These are phyloP conservation scores for Philotrypesis tridentata DNA, from an alignment of 1,140 invertebrate species.

Conservation along the genomic window DNA sequence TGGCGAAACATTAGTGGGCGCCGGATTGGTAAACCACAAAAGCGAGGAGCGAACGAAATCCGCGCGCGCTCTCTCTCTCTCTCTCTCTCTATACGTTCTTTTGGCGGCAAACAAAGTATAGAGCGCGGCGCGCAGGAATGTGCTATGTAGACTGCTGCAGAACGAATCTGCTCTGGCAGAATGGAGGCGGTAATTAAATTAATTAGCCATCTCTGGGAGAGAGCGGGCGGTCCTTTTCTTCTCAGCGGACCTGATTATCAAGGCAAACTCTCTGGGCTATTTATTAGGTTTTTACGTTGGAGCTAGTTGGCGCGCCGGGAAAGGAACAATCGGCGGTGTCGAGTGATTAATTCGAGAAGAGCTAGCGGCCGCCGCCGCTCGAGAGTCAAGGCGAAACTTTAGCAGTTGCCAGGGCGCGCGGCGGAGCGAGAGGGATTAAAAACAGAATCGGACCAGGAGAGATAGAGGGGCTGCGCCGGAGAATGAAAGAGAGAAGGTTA, in stretches of 20 bases:
- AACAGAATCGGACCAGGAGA: not conserved
- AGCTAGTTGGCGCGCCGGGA: constrained; percentile 27
- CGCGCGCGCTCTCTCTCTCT: no score
- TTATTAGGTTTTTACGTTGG: constrained; percentile 63
- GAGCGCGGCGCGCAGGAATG: not conserved
- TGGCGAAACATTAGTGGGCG: no score
- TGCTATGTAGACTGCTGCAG: not conserved
- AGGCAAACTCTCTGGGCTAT: constrained; percentile 58
- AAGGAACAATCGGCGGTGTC: constrained; percentile 46
- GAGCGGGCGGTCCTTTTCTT: constrained; percentile 51
- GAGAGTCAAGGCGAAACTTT: constrained; percentile 55
- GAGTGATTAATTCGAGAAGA: constrained; percentile 60
- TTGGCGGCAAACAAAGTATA: constrained; percentile 5
- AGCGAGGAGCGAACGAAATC: not conserved
- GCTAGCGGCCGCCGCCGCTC: not conserved
- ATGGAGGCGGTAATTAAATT: constrained; percentile 69
- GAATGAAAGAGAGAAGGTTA: constrained; percentile 11
- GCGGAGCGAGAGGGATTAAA: constrained; percentile 8
- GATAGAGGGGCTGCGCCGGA: not conserved
- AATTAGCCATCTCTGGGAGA: constrained; percentile 69
- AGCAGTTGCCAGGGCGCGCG: constrained; percentile 42
- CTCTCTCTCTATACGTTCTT: not conserved
- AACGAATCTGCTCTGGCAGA: constrained; percentile 38
- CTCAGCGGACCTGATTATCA: constrained; percentile 61
- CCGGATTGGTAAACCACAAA: not conserved